A percentile compares a stretch with the other conserved stretches of the same genome.
Evolutionary conservation across 1,140 invertebrate genomes (phyloP).

Genomic region (Carposina sasakii): DNA sequence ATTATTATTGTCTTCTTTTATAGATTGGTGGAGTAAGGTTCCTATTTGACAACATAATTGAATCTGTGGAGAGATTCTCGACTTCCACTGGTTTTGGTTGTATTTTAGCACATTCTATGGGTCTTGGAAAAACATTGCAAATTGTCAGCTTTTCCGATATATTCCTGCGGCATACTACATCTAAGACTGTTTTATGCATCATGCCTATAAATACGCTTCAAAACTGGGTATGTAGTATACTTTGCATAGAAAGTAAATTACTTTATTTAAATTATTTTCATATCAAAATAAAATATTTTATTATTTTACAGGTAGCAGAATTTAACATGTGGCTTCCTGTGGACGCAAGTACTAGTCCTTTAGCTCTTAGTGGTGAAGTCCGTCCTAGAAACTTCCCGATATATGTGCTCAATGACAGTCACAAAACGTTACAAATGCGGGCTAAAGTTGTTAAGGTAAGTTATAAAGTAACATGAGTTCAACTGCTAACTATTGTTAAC

Average conservation of each 20-base stretch:
- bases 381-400: constrained; percentile 88
- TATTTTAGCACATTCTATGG: constrained; percentile 99
- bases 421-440: constrained; percentile 91
- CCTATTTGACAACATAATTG: constrained; percentile 96
- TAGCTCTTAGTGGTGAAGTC: constrained; percentile 76
- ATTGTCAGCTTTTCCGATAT: constrained; percentile 97
- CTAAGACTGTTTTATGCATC: constrained; percentile 93
- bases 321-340: constrained; percentile 94
- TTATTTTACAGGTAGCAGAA: constrained; percentile 79
- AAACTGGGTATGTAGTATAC: constrained; percentile 94
- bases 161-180: constrained; percentile 92
- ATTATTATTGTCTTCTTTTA: constrained; percentile 16
- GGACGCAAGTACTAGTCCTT: constrained; percentile 66
- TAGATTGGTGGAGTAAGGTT: constrained; percentile 97
- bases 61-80: constrained; percentile 90
- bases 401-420: constrained; percentile 93
- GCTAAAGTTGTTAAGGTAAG: constrained; percentile 79
- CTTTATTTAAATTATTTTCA: constrained; percentile 5
- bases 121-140: constrained; percentile 98
- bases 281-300: constrained; percentile 11
- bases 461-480: too few species aligned
- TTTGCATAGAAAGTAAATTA: background rate
- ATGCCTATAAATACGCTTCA: constrained; percentile 99
- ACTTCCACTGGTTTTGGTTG: constrained; percentile 96
- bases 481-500: too few species aligned